These are phyloP conservation scores for Ochropleura plecta DNA, from an alignment of 2,888 invertebrate genomes.

Conservation along the genomic window DNA sequence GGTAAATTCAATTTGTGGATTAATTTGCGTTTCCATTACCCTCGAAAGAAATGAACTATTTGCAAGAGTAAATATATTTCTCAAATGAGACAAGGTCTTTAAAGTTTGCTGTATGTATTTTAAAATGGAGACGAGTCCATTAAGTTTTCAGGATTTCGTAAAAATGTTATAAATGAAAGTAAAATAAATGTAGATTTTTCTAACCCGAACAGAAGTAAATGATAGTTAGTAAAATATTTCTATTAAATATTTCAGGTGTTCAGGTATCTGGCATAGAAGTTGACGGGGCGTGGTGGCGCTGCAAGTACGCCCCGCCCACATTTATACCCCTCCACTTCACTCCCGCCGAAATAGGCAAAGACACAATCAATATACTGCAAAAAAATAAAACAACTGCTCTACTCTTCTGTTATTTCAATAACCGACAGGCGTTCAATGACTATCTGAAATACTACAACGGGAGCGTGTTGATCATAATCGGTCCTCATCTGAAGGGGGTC, in stretches of 20 bases:
- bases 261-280: conserved; percentile 93
- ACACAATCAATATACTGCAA: conserved; percentile 81
- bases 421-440: conserved; percentile 92
- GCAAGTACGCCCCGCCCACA: conserved; percentile 93
- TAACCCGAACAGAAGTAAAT: background rate
- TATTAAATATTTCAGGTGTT: conserved; percentile 84
- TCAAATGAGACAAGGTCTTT: background rate
- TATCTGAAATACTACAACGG: conserved; percentile 93
- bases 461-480: conserved; percentile 93
- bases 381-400: conserved; percentile 89
- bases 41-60: background rate
- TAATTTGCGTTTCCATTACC: background rate
- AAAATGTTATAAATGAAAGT: background rate
- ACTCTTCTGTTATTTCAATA: conserved; percentile 96
- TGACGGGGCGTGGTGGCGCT: conserved; percentile 95
- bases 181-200: background rate
- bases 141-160: conserved; percentile 5
- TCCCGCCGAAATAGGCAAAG: conserved; percentile 79
- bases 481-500: conserved; percentile 92
- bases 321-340: conserved; percentile 92
- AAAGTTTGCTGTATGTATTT: background rate
- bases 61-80: no score
- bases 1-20: conserved; percentile 83
- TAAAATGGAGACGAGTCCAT: background rate
- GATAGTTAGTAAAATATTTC: background rate